A percentile compares a stretch with the other conserved stretches of the same genome.
Evolutionary conservation across 2,888 invertebrate species (phyloP).

Genomic region (Drosophila putrida): DNA sequence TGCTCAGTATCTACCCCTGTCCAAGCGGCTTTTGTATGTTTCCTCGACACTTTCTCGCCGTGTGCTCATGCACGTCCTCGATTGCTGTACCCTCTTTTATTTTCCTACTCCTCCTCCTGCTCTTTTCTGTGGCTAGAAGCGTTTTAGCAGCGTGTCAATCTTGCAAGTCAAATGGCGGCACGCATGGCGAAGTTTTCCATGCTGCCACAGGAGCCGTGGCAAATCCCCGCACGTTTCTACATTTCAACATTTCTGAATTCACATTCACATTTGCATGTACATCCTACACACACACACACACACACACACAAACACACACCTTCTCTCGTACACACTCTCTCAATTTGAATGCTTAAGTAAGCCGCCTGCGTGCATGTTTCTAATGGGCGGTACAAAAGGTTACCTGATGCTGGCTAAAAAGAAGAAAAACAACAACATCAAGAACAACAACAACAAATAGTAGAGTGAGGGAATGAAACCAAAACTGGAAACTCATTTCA

Average conservation of each 20-base stretch:
- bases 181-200: slow-evolving; percentile 72
- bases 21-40: slow-evolving; percentile 46
- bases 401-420: slow-evolving; percentile 72
- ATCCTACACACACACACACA: slow-evolving; percentile 26
- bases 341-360: slow-evolving; percentile 75
- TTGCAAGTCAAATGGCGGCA: slow-evolving; percentile 77
- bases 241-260: slow-evolving; percentile 64
- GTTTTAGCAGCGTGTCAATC: slow-evolving; percentile 79
- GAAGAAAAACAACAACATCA: slow-evolving; percentile 40
- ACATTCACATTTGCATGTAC: slow-evolving; percentile 70
- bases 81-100: not conserved
- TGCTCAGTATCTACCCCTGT: not conserved
- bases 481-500: slow-evolving; percentile 76
- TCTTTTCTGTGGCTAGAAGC: slow-evolving; percentile 43
- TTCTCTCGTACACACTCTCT: slow-evolving; percentile 26
- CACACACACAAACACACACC: slow-evolving; percentile 21
- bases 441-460: not conserved
- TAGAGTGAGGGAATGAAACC: slow-evolving; percentile 35
- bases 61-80: slow-evolving; percentile 26
- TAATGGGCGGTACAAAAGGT: slow-evolving; percentile 79
- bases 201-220: slow-evolving; percentile 38
- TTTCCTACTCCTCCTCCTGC: not conserved
- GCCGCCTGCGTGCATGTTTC: slow-evolving; percentile 78
- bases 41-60: slow-evolving; percentile 20
- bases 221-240: slow-evolving; percentile 77